Conservation (phyloP, 2,797 vertebrate genomes). For the Dromococcyx pavoninus region DNA sequence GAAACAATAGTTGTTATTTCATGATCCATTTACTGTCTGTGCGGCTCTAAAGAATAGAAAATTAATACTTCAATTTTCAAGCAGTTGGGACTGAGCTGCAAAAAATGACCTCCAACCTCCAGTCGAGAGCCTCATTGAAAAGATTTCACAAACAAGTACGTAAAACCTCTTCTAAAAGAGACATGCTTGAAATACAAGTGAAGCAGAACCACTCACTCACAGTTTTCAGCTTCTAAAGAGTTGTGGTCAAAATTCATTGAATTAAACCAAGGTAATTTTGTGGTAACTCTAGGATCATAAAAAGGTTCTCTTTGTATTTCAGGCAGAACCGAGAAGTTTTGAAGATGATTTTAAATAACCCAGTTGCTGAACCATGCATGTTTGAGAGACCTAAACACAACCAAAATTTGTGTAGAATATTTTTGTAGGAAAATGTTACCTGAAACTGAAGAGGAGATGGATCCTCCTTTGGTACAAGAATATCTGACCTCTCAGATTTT, state of each 20-base stretch:
- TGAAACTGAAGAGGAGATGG: background rate
- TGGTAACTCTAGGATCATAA: background rate
- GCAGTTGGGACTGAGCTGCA: background rate
- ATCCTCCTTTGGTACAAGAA: background rate
- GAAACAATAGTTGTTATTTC: background rate
- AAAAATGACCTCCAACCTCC: background rate
- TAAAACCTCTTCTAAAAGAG: background rate
- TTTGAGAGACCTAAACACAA: background rate
- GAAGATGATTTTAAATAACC: background rate
- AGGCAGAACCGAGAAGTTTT: background rate
- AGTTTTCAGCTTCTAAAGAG: background rate
- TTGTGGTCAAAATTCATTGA: background rate
- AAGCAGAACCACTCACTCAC: background rate
- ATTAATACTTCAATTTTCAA: slow-evolving; percentile 14
- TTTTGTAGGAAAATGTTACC: background rate
- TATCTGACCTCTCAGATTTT: background rate
- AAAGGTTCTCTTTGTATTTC: background rate
- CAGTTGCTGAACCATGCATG: background rate
- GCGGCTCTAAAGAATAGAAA: background rate
- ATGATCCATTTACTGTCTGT: background rate
- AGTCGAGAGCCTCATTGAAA: background rate
- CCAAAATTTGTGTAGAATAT: background rate
- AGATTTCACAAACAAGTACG: background rate
- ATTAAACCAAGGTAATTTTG: background rate
- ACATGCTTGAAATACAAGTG: background rate